Percentiles rank a stretch among this genome's conserved stretches.
Conservation (phyloP, 2,797 vertebrate species). For the Acanthurus tractus region DNA sequence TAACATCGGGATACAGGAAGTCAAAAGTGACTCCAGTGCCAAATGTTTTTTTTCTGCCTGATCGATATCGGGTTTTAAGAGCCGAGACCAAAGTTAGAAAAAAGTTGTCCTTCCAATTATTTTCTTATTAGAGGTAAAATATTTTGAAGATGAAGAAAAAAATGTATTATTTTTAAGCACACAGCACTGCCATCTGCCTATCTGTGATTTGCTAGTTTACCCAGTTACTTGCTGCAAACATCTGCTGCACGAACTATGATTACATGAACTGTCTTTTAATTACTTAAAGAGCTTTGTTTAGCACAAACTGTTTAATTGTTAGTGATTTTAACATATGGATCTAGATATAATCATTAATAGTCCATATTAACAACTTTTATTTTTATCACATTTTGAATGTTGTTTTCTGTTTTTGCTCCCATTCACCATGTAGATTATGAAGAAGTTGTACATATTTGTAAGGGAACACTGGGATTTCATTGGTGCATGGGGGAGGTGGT, state of each 20-base stretch:
- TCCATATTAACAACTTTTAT: neutral
- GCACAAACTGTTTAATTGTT: neutral
- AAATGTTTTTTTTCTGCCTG: too few relatives aligned
- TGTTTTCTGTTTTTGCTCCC: neutral
- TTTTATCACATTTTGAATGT: neutral
- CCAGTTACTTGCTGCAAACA: conserved; percentile 8
- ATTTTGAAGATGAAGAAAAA: neutral
- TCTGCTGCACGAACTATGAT: conserved; percentile 2
- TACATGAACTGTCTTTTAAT: neutral
- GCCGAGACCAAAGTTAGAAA: neutral
- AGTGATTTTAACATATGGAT: neutral
- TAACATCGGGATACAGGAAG: neutral
- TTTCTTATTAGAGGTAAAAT: neutral
- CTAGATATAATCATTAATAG: neutral
- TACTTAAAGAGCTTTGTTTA: neutral
- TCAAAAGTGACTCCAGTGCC: neutral
- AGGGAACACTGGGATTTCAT: neutral
- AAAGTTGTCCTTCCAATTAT: conserved; percentile 4
- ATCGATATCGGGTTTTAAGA: neutral
- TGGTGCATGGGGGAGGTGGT: conserved; percentile 11
- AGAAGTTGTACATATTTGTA: neutral
- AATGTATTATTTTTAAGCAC: conserved; percentile 3
- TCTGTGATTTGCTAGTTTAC: neutral
- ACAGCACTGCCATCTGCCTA: neutral
- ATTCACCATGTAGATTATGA: neutral